Base-by-base conservation (phyloP, 92 coral and sea anemone species). In the Parazoanthus atlanticus region DNA sequence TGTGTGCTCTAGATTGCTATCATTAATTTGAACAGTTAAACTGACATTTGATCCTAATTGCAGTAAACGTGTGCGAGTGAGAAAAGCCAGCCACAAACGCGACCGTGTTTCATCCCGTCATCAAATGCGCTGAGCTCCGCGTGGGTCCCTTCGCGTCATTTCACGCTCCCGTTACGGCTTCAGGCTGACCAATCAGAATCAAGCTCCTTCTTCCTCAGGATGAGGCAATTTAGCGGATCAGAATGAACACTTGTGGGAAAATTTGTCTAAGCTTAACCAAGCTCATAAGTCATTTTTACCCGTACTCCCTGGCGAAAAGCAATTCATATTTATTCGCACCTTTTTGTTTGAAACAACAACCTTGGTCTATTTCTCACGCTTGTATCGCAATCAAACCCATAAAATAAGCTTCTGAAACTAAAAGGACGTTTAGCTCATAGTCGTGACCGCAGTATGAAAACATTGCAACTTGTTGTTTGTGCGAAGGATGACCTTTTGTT, bases 1-100 rank as follows among this genome's bases (percentile, higher is more conserved):
- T 75, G 78, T 75, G 46, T 29, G 65, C 87, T 47, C 78, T 71
- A 49, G 87, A 84, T 78, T 40, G 56, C 86, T 89, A 92, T 92
- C 94, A 89, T 92, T 92, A 82, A 90, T 73, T 74, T 36, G 86
- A 83, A 92, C 91, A 90, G 94, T 90, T 92, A 90, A 80, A 82
- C 81, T 84, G 94, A 81, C 80, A 92, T 81, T 72, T 88, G 93
- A 92, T 82, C 86, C 88, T 92, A 92, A 92, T 90, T 80, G 94
- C 74, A 29, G 87, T 67, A 67, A 84, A 84, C 40, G 74, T 41
- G 78, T 84, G 87, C 41, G 87, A 84, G 38, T 70, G 87, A 84
- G 36, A n/a, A 84, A 47, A 32, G 9, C 77, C 77, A 84, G 78
- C 52, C 21, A 11, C 58, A 41, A 34, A 83, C 34, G 56, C 23